Conservation (phyloP, 2,888 invertebrate species). For the Malthinus seriepunctatus region DNA sequence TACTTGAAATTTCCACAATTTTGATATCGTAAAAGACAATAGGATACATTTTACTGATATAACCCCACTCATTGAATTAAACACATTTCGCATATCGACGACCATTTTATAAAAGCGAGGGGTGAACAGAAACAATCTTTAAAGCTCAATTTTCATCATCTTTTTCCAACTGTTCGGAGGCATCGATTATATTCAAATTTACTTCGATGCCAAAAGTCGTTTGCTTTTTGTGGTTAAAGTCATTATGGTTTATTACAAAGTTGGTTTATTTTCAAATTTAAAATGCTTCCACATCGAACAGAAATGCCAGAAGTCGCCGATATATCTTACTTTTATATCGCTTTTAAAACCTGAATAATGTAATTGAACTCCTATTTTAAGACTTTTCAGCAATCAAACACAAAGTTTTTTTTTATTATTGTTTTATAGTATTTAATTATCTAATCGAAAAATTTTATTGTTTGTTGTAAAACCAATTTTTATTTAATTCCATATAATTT, state of each 20-base stretch:
- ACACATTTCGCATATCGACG: constrained; percentile 44
- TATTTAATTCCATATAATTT: not conserved
- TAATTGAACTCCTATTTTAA: constrained; percentile 22
- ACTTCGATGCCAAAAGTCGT: constrained; percentile 25
- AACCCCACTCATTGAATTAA: constrained; percentile 39
- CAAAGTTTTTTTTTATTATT: constrained; percentile 3
- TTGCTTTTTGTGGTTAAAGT: constrained; percentile 30
- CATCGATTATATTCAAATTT: constrained; percentile 32
- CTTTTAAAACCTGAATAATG: constrained; percentile 29
- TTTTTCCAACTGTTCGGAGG: constrained; percentile 11
- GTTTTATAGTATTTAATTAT: constrained; percentile 2
- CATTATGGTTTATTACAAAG: constrained; percentile 34
- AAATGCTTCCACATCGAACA: constrained; percentile 20
- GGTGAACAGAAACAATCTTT: constrained; percentile 28
- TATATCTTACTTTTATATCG: constrained; percentile 30
- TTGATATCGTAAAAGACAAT: constrained; percentile 39
- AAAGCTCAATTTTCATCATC: constrained; percentile 24
- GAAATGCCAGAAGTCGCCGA: constrained; percentile 27
- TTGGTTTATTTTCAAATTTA: constrained; percentile 34
- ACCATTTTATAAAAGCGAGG: constrained; percentile 34
- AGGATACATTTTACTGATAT: constrained; percentile 4
- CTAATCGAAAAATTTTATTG: not conserved
- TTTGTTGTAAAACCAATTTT: constrained; percentile 2
- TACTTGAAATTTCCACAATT: constrained; percentile 17
- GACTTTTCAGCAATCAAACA: constrained; percentile 10